Base-by-base conservation (phyloP, 2,888 invertebrate genomes). In the Drosophila neonasuta region DNA sequence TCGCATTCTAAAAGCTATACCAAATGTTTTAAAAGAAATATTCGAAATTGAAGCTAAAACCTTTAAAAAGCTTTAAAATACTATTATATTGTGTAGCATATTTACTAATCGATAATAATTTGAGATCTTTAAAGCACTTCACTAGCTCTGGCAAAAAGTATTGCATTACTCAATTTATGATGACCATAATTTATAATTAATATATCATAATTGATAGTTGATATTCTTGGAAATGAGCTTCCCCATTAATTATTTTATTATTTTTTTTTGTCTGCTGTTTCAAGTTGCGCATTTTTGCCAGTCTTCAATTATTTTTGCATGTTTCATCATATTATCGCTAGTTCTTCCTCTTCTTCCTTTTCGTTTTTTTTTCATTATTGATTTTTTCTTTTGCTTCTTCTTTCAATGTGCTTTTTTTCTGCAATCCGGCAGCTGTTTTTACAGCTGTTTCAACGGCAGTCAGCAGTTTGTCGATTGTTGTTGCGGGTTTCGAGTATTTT, bases 361-460 rank as follows among this genome's bases (percentile, higher is more conserved):
- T 10, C 9, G 36, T 44, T 58, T 41, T 29, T 50, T 60, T 15
- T 41, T 32, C 1, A 4, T 20, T 10, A 3, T 24, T 45, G 45
- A 2, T 52, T 36, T 20, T 56, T 57, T 17, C 11, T 57, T 17
- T 8, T 15, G 9, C 11, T 2, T n/a, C 10, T 4, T n/a, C 51
- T 45, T 11, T 11, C n/a, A 8, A 11, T 17, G 56, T 60, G 30
- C 5, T 10, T 2, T 15, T 45, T 51, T 60, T 39, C 48, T 54
- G 17, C 48, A 24, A 42, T 44, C 4, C 17, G 30, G 55, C 81
- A 75, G 75, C 75, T 80, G 79, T 78, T 78, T 80, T 70, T 59
- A 65, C 81, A 79, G 81, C 79, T 79, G 78, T 65, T 78, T 64
- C 55, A 55, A 44, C 49, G 59, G 36, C 48, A 64, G 65, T 74